phyloP scores from a whole-genome alignment of 2,888 invertebrate genomes.

The Acrobasis consociella region DNA sequence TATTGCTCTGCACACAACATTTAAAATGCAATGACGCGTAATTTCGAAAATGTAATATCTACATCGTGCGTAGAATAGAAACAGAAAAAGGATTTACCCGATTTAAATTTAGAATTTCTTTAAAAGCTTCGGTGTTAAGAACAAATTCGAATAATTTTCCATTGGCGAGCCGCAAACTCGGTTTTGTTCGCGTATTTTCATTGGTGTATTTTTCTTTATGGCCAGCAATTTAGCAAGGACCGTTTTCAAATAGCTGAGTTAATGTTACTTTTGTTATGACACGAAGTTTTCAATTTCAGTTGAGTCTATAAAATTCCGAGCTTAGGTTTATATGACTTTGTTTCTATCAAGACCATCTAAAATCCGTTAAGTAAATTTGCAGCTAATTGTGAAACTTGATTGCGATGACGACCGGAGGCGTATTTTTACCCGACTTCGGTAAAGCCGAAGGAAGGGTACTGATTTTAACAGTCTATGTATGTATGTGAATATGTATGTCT shows the following conservation, averaged over 20 bases:
- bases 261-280: constrained; percentile 19
- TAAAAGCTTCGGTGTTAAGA: constrained; percentile 6
- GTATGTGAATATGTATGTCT: too few species aligned
- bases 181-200: constrained; percentile 2
- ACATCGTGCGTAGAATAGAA: background rate
- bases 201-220: constrained; percentile 20
- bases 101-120: constrained; percentile 19
- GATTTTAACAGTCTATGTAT: too few species aligned
- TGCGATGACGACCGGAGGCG: too few species aligned
- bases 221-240: constrained; percentile 21
- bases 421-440: too few species aligned
- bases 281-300: constrained; percentile 21
- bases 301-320: constrained; percentile 21
- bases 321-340: constrained; percentile 2
- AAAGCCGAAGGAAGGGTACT: too few species aligned
- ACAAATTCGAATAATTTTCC: constrained; percentile 19
- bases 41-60: background rate
- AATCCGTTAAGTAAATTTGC: too few species aligned
- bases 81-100: background rate
- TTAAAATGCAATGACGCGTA: constrained; percentile 16
- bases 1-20: constrained; percentile 19
- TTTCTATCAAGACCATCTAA: too few species aligned
- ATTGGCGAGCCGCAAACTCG: constrained; percentile 6
- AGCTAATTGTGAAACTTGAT: too few species aligned
- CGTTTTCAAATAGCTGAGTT: constrained; percentile 21